Evolutionary conservation across 2,797 vertebrate species (phyloP).

Genomic region (Esox masquinongy): DNA sequence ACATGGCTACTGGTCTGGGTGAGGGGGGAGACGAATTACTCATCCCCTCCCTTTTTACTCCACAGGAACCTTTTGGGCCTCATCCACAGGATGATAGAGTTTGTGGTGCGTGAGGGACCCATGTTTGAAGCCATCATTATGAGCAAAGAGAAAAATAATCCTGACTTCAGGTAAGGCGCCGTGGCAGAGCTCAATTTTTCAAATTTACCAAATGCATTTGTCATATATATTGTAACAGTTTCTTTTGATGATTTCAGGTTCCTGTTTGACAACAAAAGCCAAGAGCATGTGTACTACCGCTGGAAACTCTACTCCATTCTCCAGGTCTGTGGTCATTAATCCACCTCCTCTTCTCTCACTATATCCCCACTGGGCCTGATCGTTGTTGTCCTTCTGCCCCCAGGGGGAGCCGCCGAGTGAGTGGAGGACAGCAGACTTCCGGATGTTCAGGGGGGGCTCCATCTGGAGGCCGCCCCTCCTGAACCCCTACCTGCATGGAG

Average conservation of each 20-base stretch:
- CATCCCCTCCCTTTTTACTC: conserved; percentile 28
- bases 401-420: conserved; percentile 77
- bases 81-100: conserved; percentile 85
- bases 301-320: conserved; percentile 84
- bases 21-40: conserved; percentile 17
- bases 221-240: not conserved
- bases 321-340: conserved; percentile 63
- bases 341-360: not conserved
- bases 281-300: conserved; percentile 83
- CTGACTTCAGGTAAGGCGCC: conserved; percentile 74
- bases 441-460: conserved; percentile 80
- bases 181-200: no score
- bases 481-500: conserved; percentile 71
- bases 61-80: conserved; percentile 79
- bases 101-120: conserved; percentile 84
- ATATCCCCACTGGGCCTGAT: not conserved
- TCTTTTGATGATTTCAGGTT: conserved; percentile 66
- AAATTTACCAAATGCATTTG: not conserved
- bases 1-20: conserved; percentile 14
- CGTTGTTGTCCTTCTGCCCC: not conserved
- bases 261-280: conserved; percentile 83
- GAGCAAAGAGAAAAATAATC: conserved; percentile 81
- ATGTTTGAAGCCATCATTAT: conserved; percentile 85
- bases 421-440: conserved; percentile 77
- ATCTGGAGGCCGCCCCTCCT: conserved; percentile 79